Evolutionary conservation across 2,797 vertebrate species (phyloP), one percentile per base, ranked within the genome.

Genomic region (Oreonectes daqikongensis): DNA sequence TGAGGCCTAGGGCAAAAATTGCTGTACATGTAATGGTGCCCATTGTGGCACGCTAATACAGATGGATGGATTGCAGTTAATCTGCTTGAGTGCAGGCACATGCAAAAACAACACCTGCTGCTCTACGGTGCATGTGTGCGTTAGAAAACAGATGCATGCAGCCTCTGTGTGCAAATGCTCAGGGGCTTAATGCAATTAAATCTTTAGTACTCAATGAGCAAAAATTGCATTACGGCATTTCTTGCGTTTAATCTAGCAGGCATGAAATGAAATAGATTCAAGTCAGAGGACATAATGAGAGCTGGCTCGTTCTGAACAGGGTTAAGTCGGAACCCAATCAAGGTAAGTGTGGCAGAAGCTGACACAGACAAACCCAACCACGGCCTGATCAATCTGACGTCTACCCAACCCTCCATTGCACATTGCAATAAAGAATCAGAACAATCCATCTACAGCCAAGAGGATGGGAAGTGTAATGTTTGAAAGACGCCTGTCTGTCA

Each of bases 161-260:
- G 44, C 8, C 22, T 15, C 22, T 26, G 64, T 1, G 2, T 44
- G 40, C 67, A 80, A 52, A 83, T 87, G 11, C 38, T 67, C 9
- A 81, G 84, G 40, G 40, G 79, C 79, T 68, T 90, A 91, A 92
- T 90, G 86, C 87, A 90, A 91, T 92, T 91, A 91, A 88, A 84
- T 64, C 76, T 85, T 85, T 85, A 89, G 88, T 89, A 87, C 85
- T 90, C 85, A 83, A 88, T 85, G 75, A 79, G 85, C 87, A 53
- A 85, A 85, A 88, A 92, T 87, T 88, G 85, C 85, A 90, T 92
- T 90, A 88, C 81, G 82, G 9, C 46, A 64, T 74, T 85, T 88
- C 89, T 90, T 89, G 85, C 90, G 89, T 90, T 90, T 92, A 87
- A 92, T 93, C 91, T 90, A 88, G 82, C 71, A 50, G 1, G 63